Percentiles rank a stretch among this genome's conserved stretches.
Evolutionary conservation across 2,888 invertebrate species (phyloP).

Genomic region (Ctenicera cuprea): DNA sequence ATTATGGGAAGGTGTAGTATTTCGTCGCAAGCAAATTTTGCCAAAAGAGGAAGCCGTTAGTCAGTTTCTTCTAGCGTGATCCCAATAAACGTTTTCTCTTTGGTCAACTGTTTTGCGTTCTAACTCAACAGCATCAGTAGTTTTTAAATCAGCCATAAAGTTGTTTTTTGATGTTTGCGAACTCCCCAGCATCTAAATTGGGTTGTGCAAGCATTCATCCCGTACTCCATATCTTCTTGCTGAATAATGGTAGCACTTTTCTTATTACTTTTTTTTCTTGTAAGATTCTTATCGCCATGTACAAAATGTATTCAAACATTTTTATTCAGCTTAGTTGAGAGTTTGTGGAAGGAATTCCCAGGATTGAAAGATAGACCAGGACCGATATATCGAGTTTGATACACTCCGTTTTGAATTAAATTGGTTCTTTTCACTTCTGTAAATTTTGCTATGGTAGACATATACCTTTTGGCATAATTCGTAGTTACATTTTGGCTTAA

Average conservation of each 20-base stretch:
- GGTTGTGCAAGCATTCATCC: neutral
- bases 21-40: constrained; percentile 3
- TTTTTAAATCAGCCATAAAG: neutral
- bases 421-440: constrained; percentile 15
- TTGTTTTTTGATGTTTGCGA: neutral
- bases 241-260: neutral
- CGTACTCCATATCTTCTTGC: constrained; percentile 13
- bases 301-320: neutral
- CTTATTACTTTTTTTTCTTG: neutral
- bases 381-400: neutral
- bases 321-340: neutral
- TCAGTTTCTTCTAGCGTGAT: neutral
- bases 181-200: neutral
- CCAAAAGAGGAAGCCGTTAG: constrained; percentile 6
- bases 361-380: neutral
- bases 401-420: constrained; percentile 11
- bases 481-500: constrained; percentile 14
- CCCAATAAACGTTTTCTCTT: neutral
- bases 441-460: constrained; percentile 15
- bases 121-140: neutral
- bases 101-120: constrained; percentile 13
- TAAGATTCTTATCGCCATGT: neutral
- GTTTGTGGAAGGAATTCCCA: neutral
- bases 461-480: constrained; percentile 7
- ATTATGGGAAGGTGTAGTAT: neutral